Evolutionary conservation across 2,888 invertebrate species (phyloP).

Genomic region (Leucania comma): DNA sequence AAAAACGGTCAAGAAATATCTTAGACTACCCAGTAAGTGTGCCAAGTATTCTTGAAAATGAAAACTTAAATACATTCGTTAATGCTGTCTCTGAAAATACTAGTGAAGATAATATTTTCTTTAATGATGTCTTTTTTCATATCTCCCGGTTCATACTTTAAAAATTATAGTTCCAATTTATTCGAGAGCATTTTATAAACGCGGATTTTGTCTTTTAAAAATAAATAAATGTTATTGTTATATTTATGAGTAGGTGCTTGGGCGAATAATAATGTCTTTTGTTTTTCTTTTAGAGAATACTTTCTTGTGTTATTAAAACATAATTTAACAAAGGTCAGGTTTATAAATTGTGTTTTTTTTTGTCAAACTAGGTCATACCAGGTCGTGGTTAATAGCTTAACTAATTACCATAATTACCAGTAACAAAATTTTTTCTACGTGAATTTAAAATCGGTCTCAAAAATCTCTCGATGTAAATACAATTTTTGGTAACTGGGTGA

Average conservation of each 20-base stretch:
- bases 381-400: not conserved
- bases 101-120: not conserved
- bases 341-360: not conserved
- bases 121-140: not conserved
- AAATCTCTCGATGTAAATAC: no score
- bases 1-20: constrained; percentile 48
- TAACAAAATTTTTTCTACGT: no score
- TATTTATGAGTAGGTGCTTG: not conserved
- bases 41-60: constrained; percentile 40
- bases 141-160: not conserved
- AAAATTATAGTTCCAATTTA: not conserved
- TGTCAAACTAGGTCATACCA: not conserved
- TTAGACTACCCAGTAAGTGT: constrained; percentile 24
- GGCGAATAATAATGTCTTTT: not conserved
- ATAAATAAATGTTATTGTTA: not conserved
- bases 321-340: not conserved
- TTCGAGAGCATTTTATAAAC: not conserved
- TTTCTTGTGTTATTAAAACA: not conserved
- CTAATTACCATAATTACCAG: not conserved
- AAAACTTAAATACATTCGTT: constrained; percentile 17
- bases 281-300: not conserved
- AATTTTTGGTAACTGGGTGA: no score
- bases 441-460: no score
- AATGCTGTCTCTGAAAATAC: constrained; percentile 15
- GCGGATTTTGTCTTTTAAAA: not conserved